Evolutionary conservation across 2,113 vertebrate genomes (phyloP), one percentile per base, ranked within the genome.

Genomic region (Glaucomys volans): DNA sequence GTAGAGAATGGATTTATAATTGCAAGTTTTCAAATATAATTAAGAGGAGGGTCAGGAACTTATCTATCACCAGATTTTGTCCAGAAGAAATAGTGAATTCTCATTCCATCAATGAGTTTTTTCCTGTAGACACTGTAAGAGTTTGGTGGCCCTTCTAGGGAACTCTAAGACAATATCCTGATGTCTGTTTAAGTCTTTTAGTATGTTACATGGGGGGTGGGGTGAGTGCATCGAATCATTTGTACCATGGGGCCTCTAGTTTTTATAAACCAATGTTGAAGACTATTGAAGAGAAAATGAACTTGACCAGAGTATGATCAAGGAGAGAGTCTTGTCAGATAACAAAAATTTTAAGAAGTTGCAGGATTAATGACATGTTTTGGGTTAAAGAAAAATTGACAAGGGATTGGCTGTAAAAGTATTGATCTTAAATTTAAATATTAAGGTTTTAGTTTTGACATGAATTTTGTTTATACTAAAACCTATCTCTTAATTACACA

Each of bases 401-500:
- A 74, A 76, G 13, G 4, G 18, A 80, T 66, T 93, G 28, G 0
- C 18, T 62, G 67, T 47, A 16, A n/a, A 74, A 64, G 67, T 81
- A 54, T 12, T 54, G 24, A 0, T 13, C 54, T 69, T 83, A 52
- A 69, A 83, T 69, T 66, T 85, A 52, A 40, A 20, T 37, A 20
- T 90, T 95, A 8, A n/a, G 11, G 66, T 97, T 86, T 37, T 30
- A 13, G 91, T 91, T 92, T 95, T 9, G 66, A 8, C 4, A 10
- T 92, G 32, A 83, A 47, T 83, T 87, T 94, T 37, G 0, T 69
- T 90, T 90, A 77, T 66, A 22, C 5, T 54, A 76, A 71, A 94
- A 76, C 44, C 9, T 47, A 7, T 74, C 12, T 83, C 1, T 79
- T 95, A 87, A 90, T 87, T 93, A 20, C 26, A 52, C 42, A 52